Base-by-base conservation (phyloP, 2,888 invertebrate genomes). In the Protophormia terraenovae region DNA sequence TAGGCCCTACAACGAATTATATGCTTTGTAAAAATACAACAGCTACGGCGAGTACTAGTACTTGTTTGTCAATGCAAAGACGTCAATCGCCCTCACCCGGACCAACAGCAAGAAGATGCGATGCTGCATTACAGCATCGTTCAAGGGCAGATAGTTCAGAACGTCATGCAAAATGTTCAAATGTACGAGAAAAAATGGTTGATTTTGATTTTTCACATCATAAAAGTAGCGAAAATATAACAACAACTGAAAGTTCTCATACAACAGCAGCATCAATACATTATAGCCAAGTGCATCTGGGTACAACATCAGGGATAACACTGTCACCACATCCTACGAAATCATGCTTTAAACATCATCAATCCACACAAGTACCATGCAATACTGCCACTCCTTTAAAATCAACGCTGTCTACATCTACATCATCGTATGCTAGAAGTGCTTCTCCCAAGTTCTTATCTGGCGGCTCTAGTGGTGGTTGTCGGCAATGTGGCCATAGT, bases 161-260 rank as follows among this genome's bases (percentile, higher is more conserved):
- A 71, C 90, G 92, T 6, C 86, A 80, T 38, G 81, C 81, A 41
- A 88, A 89, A 47, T 89, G 90, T 35, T 32, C 27, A n/a, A 89
- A 90, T 86, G 85, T 90, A 41, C 90, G 91, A 16, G 93, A 93
- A 87, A 93, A 92, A 87, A 90, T 92, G n/a, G 93, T 93, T n/a
- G 93, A 93, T 78, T 93, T 93, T 87, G 93, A 93, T 88, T 93
- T 93, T 86, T 91, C 92, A n/a, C 92, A 92, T 88, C 93, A 93
- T 83, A 93, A 92, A 87, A 93, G 93, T 82, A 89, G 90, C 32
- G 93, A 93, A 80, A 93, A 92, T 80, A 89, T 92, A 55, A 88
- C 89, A 76, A 86, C 87, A 29, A 32, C 89, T 29, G 91, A 90
- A 60, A 83, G 69, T 75, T 69, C 80, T 12, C 53, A 69, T 45